Evolutionary conservation across 2,888 invertebrate species (phyloP).

Genomic region (Nebria salina): DNA sequence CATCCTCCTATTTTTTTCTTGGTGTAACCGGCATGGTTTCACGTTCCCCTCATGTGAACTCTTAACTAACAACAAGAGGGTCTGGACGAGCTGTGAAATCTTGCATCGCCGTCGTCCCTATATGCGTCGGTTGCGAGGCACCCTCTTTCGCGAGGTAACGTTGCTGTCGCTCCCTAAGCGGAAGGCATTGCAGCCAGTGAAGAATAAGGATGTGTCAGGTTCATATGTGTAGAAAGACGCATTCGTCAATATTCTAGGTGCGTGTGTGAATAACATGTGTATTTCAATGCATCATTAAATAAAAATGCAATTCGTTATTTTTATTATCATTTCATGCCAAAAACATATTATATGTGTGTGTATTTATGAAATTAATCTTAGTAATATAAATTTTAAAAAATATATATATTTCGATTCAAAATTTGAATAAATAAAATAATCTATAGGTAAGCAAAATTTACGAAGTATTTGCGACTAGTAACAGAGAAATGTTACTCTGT

Average conservation of each 20-base stretch:
- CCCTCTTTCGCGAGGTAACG: neutral
- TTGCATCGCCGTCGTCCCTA: neutral
- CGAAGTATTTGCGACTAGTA: too few species aligned
- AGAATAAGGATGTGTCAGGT: neutral
- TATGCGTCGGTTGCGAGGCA: neutral
- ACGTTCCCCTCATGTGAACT: neutral
- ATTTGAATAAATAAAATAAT: too few species aligned
- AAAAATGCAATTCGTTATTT: too few species aligned
- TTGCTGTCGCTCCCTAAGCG: conserved; percentile 7
- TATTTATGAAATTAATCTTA: too few species aligned
- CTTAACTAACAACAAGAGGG: neutral
- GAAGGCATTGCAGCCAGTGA: neutral
- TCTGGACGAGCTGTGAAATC: neutral
- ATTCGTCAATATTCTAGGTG: neutral
- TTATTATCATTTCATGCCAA: too few species aligned
- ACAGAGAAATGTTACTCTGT: too few species aligned
- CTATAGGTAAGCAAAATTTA: too few species aligned
- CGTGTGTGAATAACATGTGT: neutral
- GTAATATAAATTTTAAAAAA: too few species aligned
- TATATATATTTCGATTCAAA: too few species aligned
- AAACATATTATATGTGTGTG: too few species aligned
- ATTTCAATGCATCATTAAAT: neutral
- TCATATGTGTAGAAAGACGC: neutral
- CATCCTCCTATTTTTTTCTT: neutral
- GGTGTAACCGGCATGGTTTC: neutral